Conservation (phyloP, 2,888 invertebrate genomes). For the Tiphia femorata region DNA sequence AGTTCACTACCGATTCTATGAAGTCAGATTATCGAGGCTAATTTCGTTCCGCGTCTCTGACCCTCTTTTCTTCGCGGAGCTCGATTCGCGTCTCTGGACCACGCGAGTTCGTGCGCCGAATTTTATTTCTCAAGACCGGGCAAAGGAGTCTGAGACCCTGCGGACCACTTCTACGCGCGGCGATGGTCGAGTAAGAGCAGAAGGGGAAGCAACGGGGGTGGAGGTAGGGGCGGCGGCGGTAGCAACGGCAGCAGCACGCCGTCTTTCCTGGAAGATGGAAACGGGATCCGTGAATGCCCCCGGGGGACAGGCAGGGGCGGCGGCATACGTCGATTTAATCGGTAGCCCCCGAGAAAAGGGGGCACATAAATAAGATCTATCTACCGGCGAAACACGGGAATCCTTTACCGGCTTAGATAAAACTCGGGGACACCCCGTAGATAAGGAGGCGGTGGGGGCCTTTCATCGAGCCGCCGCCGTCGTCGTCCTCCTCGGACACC, state of each 20-base stretch:
- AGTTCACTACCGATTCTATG: no score
- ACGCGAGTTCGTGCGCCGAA: neutral
- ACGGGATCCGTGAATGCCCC: conserved; percentile 39
- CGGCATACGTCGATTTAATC: conserved; percentile 59
- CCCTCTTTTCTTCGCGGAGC: no score
- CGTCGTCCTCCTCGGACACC: no score
- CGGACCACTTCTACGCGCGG: neutral
- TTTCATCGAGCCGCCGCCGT: conserved; percentile 61
- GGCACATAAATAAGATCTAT: conserved; percentile 67
- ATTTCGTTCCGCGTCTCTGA: no score
- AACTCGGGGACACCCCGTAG: conserved; percentile 54
- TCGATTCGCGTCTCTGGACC: no score
- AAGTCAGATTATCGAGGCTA: no score
- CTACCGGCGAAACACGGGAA: conserved; percentile 65
- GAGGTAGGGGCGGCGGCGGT: neutral
- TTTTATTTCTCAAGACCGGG: neutral
- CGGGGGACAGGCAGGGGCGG: conserved; percentile 23
- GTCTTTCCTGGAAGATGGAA: conserved; percentile 54
- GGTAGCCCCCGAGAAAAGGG: conserved; percentile 61
- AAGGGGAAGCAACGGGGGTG: neutral
- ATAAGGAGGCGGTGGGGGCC: conserved; percentile 58
- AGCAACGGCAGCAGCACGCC: neutral
- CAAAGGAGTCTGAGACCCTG: neutral
- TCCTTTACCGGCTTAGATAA: conserved; percentile 65
- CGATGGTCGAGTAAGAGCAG: no score